phyloP scores from a whole-genome alignment of 2,888 invertebrate genomes.

The Dione juno region DNA sequence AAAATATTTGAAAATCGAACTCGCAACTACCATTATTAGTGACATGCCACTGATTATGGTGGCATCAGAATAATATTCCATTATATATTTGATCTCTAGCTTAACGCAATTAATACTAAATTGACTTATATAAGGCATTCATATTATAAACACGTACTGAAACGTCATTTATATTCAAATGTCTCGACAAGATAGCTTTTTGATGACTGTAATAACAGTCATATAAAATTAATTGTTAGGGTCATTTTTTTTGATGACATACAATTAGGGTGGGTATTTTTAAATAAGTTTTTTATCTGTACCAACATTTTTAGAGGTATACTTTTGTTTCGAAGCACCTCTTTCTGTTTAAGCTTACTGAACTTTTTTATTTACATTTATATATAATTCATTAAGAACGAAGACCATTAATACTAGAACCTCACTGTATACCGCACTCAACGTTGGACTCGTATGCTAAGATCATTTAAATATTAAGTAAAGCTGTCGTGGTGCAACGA shows the following conservation, averaged over 20 bases:
- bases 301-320: too few relatives aligned
- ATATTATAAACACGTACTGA: slow-evolving; percentile 44
- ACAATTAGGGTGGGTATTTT: too few relatives aligned
- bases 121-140: background rate
- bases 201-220: slow-evolving; percentile 51
- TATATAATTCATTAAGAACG: too few relatives aligned
- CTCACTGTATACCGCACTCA: too few relatives aligned
- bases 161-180: slow-evolving; percentile 56
- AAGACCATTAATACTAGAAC: too few relatives aligned
- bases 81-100: slow-evolving; percentile 2
- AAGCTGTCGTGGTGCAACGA: too few relatives aligned
- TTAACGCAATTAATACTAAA: slow-evolving; percentile 14
- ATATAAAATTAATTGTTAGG: slow-evolving; percentile 44
- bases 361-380: too few relatives aligned
- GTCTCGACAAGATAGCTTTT: slow-evolving; percentile 51
- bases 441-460: too few relatives aligned
- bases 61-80: background rate
- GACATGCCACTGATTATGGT: background rate
- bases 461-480: too few relatives aligned
- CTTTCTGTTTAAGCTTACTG: too few relatives aligned
- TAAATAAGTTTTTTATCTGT: too few relatives aligned
- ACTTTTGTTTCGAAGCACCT: too few relatives aligned
- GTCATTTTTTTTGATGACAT: background rate
- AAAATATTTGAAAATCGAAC: background rate
- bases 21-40: background rate